Base-by-base conservation (phyloP, 1,140 invertebrate genomes). In the Eriocheir sinensis region DNA sequence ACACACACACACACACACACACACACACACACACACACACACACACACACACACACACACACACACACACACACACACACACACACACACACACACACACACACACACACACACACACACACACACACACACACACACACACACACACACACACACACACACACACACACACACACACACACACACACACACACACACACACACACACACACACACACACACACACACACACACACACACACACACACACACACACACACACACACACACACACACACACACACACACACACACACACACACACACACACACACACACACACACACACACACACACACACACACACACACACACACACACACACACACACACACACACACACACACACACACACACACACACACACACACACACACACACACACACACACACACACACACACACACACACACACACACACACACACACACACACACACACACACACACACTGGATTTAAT, bases 111-210 rank as follows among this genome's bases (percentile, higher is more conserved):
- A 12, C 27, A 12, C 27, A 15, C 27, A 12, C 60, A 12, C 27
- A 15, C 60, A 15, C 60, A 72, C 60, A 15, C 60, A 72, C 60
- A 72, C 60, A 72, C 60, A 72, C 60, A 72, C 60, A 72, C 60
- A 72, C 60, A 72, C 60, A 72, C 60, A 72, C 60, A 72, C 60
- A 72, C 60, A 72, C 60, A 72, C 60, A 72, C 60, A 72, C 60
- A 72, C 60, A 72, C 60, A 72, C 60, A 72, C 60, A 72, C 60
- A 72, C 60, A 72, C 60, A 72, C 60, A 72, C 60, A 72, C 60
- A 72, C 60, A 72, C 60, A 72, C 60, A 72, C 60, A 72, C 60
- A 72, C 60, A 72, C 60, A 72, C 60, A 72, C 60, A 72, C 60
- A 72, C 60, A 72, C 60, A 72, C 60, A 72, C 60, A 72, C 60